A percentile compares a stretch with the other conserved stretches of the same genome.
Conservation (phyloP, 2,797 vertebrate genomes). For the Pseudochaenichthys georgianus region DNA sequence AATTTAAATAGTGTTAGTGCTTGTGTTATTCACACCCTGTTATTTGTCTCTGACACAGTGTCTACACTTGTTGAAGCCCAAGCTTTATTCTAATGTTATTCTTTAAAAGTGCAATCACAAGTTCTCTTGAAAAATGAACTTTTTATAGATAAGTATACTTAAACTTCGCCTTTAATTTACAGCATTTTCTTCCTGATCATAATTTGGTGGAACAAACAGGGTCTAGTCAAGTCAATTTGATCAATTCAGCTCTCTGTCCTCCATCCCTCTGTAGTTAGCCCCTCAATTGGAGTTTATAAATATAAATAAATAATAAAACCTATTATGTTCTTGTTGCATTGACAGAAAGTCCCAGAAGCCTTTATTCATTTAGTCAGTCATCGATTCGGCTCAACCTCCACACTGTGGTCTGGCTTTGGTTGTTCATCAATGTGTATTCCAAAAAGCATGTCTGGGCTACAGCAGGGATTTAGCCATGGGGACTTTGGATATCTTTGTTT, state of each 20-base stretch:
- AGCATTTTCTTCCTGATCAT: not conserved
- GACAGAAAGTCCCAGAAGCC: conserved; percentile 24
- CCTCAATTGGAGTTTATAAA: not conserved
- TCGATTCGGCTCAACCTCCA: conserved; percentile 30
- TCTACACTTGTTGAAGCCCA: not conserved
- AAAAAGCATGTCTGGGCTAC: not conserved
- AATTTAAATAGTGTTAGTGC: conserved; percentile 1
- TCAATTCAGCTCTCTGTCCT: not conserved
- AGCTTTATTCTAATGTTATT: not conserved
- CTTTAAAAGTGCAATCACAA: not conserved
- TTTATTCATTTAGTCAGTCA: conserved; percentile 20
- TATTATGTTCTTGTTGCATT: conserved; percentile 6
- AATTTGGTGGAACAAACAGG: conserved; percentile 3
- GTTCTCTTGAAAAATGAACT: not conserved
- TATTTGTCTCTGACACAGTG: conserved; percentile 1
- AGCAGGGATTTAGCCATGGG: not conserved
- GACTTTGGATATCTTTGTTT: not conserved
- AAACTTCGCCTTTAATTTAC: not conserved
- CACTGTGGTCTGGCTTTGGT: not conserved
- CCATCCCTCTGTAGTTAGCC: not conserved
- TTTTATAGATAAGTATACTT: not conserved
- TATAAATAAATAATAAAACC: not conserved
- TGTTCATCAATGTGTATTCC: conserved; percentile 8
- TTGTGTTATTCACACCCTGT: conserved; percentile 2
- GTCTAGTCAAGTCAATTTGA: not conserved